Evolutionary conservation across 2,888 invertebrate species (phyloP).

Genomic region (Lasioglossum lativentre): DNA sequence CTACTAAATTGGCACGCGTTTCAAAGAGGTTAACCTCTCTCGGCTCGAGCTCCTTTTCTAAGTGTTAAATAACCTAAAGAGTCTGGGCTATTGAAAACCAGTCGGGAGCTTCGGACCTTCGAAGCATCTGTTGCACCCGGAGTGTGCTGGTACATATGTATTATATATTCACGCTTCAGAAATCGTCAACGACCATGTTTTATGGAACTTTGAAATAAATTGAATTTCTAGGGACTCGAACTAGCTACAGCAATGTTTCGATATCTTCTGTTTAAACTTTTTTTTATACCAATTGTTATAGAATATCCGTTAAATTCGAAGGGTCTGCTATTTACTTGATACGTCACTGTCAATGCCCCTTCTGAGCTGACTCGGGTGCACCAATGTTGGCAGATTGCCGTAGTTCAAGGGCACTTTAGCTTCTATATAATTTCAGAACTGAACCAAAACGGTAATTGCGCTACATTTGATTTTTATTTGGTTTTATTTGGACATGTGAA

Average conservation of each 20-base stretch:
- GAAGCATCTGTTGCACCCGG: neutral
- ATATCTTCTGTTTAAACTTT: too few species aligned
- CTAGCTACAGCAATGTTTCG: neutral
- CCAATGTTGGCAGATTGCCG: neutral
- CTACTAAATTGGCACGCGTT: conserved; percentile 31
- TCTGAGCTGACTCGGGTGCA: neutral
- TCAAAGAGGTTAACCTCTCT: conserved; percentile 14
- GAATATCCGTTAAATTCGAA: neutral
- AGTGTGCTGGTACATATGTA: neutral
- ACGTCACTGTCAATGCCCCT: neutral
- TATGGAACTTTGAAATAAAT: neutral
- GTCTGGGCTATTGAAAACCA: neutral
- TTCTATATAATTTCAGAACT: neutral
- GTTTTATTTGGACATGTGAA: too few species aligned
- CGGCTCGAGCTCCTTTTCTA: neutral
- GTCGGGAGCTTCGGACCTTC: neutral
- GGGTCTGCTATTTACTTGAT: neutral
- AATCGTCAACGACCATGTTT: neutral
- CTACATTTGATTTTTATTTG: neutral
- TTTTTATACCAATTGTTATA: too few species aligned
- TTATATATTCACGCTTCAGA: neutral
- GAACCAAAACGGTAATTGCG: neutral
- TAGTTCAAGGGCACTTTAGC: neutral
- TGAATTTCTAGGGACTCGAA: neutral
- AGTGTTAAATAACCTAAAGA: conserved; percentile 22